These are phyloP conservation scores for Vombatus ursinus DNA, from an alignment of 2,113 vertebrate genomes.

Conservation along the genomic window DNA sequence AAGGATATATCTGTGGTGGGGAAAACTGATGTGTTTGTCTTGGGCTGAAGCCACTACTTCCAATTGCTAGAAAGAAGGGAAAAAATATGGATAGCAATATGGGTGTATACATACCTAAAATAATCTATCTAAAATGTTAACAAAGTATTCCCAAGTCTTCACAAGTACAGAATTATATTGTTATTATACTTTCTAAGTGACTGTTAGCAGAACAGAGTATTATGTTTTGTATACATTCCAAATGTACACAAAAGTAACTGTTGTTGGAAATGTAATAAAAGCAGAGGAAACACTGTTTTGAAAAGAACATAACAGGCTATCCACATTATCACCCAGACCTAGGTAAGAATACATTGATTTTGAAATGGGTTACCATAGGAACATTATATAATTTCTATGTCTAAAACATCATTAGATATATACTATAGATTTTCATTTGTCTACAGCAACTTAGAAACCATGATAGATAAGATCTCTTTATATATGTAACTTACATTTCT, in stretches of 20 bases:
- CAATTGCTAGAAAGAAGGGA: conserved; percentile 93
- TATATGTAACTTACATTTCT: conserved; percentile 41
- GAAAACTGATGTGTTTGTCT: conserved; percentile 99
- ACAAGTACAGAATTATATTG: not conserved
- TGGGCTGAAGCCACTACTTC: conserved; percentile 99
- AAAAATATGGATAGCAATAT: conserved; percentile 84
- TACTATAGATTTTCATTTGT: conserved; percentile 37
- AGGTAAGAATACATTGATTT: not conserved
- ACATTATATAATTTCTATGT: conserved; percentile 8
- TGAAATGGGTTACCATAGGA: not conserved
- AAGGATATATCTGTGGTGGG: conserved; percentile 98
- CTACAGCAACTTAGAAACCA: conserved; percentile 22
- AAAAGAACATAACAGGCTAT: not conserved
- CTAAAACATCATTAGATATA: conserved; percentile 23
- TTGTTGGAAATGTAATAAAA: not conserved
- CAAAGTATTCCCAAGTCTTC: not conserved
- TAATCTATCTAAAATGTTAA: conserved; percentile 82
- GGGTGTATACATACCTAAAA: conserved; percentile 81
- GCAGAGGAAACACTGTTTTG: not conserved
- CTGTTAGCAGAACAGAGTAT: not conserved
- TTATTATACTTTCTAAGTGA: not conserved
- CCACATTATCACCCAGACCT: not conserved
- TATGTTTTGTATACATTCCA: not conserved
- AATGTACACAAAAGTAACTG: not conserved
- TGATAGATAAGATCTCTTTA: conserved; percentile 52